Evolutionary conservation across 1,140 invertebrate genomes (phyloP), one percentile per base, ranked within the genome.

Genomic region (Achatina immaculata): DNA sequence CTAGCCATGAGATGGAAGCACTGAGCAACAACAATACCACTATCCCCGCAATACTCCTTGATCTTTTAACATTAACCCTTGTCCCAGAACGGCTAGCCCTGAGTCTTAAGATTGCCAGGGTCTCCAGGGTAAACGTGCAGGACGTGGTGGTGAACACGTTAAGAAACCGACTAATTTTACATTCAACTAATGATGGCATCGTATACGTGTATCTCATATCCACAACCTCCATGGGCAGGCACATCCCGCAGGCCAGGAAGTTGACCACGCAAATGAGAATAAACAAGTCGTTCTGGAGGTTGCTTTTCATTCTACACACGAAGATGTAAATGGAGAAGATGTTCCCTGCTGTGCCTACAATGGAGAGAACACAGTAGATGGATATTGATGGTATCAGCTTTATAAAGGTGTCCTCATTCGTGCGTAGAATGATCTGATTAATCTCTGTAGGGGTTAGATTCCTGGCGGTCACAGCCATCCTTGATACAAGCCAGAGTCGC

Each of bases 91-190:
- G 4, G 16, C 16, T 24, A 21, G 48, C 48, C 24, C 48, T 21
- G 16, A 55, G 19, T 2, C 48, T 6, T 14, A 55, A 6, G 48
- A 55, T 55, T 21, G 48, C 48, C 21, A 55, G 7, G 2, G 48
- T 14, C 16, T 24, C 16, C 7, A 55, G 48, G 1, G 48, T 55
- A 21, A 55, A 55, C 24, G 48, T 21, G 3, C 16, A 55, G 3
- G 21, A 14, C 7, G 19, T 19, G 16, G 24, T 55, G 3, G 48
- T 55, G 24, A 55, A 55, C 48, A 55, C 24, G 48, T 55, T 55
- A 24, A 55, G 48, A 55, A 55, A 68, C 11, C 65, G 31, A 31
- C 65, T 40, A 68, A 40, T 40, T n/a, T 68, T 68, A 68, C 65
- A 68, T 14, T 4, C 11, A 24, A 34, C 4, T 19, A 11, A 3